Evolutionary conservation across 2,888 invertebrate species (phyloP), one percentile per base, ranked within the genome.

Genomic region (Drosophila histrio): DNA sequence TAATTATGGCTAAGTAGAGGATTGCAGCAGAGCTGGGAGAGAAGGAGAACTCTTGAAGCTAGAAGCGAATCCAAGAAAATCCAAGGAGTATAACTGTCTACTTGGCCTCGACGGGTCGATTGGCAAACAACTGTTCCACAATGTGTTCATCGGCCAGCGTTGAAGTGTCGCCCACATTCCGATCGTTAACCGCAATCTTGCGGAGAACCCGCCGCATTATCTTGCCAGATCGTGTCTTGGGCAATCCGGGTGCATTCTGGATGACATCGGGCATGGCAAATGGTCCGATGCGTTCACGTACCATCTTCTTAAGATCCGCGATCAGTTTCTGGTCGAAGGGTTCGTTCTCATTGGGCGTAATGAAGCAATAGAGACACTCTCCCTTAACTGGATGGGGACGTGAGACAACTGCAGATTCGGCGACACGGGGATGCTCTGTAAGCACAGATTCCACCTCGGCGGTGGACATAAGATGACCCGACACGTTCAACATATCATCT

Each of bases 401-500:
- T 5, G 98, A 96, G 0, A 99, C 99, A 0, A 98, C 99, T 0
- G 99, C 99, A 0, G 99, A 97, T 92, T 99, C 99, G 0, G 98
- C 95, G 0, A 99, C 96, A 9, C 93, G 93, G 0, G 93, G 92
- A 89, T 97, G 96, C 90, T 96, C 96, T 0, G 96, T 94, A 13
- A 97, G 93, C 19, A 96, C 96, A 11, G 96, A 95, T 91, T 97
- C 97, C 0, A 97, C 96, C 93, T 99, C 98, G 0, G 99, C 97
- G 0, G 99, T 99, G 67, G 98, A 98, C 95, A 99, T 96, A 56
- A 99, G 93, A 92, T 99, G 99, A 0, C 99, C 99, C 2, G 98
- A 98, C 7, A 99, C 99, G 92, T 99, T 99, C 77, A 99, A 93
- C 97, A 99, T 98, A 91, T 99, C 99, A 91, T 99, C 99, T 34